phyloP scores from a whole-genome alignment of 2,888 invertebrate species.

The Neoaliturus tenellus region DNA sequence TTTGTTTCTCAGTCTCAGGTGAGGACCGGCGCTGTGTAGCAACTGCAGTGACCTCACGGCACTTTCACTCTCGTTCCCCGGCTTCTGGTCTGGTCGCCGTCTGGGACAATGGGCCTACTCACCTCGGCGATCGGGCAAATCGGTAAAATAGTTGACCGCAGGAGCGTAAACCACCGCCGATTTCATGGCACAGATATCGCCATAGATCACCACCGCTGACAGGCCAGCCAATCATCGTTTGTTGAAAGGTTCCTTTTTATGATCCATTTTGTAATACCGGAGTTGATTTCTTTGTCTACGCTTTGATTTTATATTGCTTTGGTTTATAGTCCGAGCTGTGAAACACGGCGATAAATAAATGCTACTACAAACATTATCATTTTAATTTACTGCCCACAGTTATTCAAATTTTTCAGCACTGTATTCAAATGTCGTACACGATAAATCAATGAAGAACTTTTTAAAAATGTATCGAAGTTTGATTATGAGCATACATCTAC shows the following conservation, averaged over 20 bases:
- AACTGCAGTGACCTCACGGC: slow-evolving; percentile 11
- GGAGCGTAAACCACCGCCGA: neutral
- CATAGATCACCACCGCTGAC: neutral
- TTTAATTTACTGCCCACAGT: too few species aligned
- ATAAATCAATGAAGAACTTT: too few species aligned
- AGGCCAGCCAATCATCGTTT: neutral
- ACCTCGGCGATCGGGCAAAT: neutral
- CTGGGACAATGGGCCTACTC: neutral
- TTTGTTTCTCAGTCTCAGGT: neutral
- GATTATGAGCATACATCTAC: too few species aligned
- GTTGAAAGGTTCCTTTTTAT: neutral
- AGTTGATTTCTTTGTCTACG: too few species aligned
- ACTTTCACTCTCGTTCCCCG: neutral
- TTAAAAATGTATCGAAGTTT: too few species aligned
- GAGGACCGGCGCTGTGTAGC: neutral
- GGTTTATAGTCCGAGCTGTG: too few species aligned
- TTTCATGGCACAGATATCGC: neutral
- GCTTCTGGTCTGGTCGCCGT: neutral
- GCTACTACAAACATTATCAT: too few species aligned
- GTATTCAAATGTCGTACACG: too few species aligned
- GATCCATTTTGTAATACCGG: neutral
- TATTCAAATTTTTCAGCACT: too few species aligned
- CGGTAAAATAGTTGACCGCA: neutral
- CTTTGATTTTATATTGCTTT: too few species aligned
- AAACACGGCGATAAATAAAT: too few species aligned